Base-by-base conservation (phyloP, 2,797 vertebrate species). In the Loris lydekkerianus region DNA sequence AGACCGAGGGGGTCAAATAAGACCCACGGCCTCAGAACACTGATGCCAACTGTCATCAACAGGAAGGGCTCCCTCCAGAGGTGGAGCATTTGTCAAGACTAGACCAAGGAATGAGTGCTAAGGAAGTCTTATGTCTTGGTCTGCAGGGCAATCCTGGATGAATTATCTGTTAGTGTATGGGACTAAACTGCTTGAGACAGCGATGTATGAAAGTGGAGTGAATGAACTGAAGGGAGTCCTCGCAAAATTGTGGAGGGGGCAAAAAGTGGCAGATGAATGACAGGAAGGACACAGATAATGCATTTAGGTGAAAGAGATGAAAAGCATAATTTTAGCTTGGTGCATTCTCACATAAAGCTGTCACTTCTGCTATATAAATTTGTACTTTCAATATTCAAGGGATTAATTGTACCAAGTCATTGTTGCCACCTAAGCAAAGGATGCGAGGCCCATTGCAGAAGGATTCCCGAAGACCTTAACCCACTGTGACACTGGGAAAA, bases 381-480 rank as follows among this genome's bases (percentile, higher is more conserved):
- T 97, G 93, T 58, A 77, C 92, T 96, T 97, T 97, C 78, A 72
- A 94, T 96, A 96, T 93, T 94, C 86, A 95, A 95, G 86, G 88
- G 80, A 95, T 96, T 97, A 97, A 96, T 97, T 96, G 76, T 92
- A 89, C 58, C 23, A 84, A 89, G 61, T 46, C 76, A 89, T 43
- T 82, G 49, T 86, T 60, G 69, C 86, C 83, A 94, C 49, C 63
- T 95, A 93, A 86, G 80, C 82, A 61, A 86, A 91, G 53, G 56
- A 86, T 31, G 9, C 73, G 56, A 37, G 31, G 34, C 67, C 96
- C 73, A 81, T 27, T 92, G 29, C 25, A 60, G 23, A 70, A 46
- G 31, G 10, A 10, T 94, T 89, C 37, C 76, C 84, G 11, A 70
- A 88, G 70, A 53, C 56, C 46, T 94, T 40, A 69, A 56, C 58